Conservation (phyloP, 1,140 invertebrate species). For the Conus ventricosus region DNA sequence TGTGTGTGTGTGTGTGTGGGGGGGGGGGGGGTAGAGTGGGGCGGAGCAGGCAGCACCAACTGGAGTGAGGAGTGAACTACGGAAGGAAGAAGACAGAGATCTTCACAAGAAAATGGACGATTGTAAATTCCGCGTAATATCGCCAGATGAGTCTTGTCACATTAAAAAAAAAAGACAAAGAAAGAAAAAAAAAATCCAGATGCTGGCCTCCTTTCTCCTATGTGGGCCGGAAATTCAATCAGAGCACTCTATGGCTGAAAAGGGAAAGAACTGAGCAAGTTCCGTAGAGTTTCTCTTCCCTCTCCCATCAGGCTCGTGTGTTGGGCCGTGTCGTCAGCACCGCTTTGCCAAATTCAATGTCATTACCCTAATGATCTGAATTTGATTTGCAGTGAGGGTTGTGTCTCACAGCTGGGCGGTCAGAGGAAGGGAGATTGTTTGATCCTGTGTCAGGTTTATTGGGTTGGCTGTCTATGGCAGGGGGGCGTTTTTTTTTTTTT, state of each 20-base stretch:
- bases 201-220: not conserved
- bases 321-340: slow-evolving; percentile 2
- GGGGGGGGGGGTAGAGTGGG: no score
- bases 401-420: slow-evolving; percentile 1
- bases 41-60: not conserved
- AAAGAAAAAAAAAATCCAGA: no score
- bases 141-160: slow-evolving; percentile 30
- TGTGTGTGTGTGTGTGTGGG: no score
- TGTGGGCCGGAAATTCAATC: slow-evolving; percentile 24
- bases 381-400: slow-evolving; percentile 23
- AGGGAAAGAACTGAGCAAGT: not conserved
- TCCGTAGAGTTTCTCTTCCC: not conserved
- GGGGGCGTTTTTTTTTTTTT: not conserved
- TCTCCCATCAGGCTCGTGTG: slow-evolving; percentile 7
- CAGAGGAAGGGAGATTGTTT: slow-evolving; percentile 3
- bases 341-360: slow-evolving; percentile 36
- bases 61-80: no score
- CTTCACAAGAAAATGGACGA: slow-evolving; percentile 33
- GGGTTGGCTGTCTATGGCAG: slow-evolving; percentile 23
- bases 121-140: slow-evolving; percentile 34
- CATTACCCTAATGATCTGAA: slow-evolving; percentile 36
- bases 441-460: not conserved
- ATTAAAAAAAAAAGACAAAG: not conserved
- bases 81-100: no score
- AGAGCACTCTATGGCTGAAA: not conserved